These are phyloP conservation scores for Drosophila ochracea DNA, from an alignment of 2,888 invertebrate species.

Conservation along the genomic window DNA sequence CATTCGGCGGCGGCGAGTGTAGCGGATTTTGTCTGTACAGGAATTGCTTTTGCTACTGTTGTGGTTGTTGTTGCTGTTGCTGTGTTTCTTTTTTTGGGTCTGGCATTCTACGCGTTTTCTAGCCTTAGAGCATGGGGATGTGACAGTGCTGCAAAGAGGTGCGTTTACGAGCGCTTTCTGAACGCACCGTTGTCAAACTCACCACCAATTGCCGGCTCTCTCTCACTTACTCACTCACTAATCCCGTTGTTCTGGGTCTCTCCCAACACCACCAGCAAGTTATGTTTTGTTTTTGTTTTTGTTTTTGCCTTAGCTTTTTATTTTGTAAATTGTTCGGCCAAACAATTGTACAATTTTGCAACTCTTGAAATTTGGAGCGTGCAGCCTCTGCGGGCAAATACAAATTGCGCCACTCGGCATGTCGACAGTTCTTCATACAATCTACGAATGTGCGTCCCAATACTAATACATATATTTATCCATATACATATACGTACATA, in stretches of 20 bases:
- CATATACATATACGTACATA: neutral
- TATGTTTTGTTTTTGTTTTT: constrained; percentile 11
- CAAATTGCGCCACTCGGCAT: constrained; percentile 57
- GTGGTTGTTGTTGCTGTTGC: constrained; percentile 22
- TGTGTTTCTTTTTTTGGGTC: constrained; percentile 39
- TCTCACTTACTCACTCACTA: constrained; percentile 5
- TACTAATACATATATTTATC: neutral
- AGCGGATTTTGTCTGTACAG: constrained; percentile 71
- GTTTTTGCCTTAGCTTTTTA: constrained; percentile 21
- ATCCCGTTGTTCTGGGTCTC: constrained; percentile 15
- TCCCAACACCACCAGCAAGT: neutral
- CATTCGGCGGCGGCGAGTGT: constrained; percentile 51
- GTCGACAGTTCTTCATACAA: constrained; percentile 23
- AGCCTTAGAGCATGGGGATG: constrained; percentile 38
- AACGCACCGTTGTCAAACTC: constrained; percentile 62
- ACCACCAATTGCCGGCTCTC: constrained; percentile 55
- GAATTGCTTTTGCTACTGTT: constrained; percentile 44
- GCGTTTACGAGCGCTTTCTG: constrained; percentile 39
- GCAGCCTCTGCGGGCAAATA: constrained; percentile 28
- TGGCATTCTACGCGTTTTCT: constrained; percentile 64
- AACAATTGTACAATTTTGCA: constrained; percentile 69
- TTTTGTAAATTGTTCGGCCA: constrained; percentile 60
- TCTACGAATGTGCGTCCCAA: neutral
- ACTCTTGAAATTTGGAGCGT: constrained; percentile 58
- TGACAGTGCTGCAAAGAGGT: constrained; percentile 48